Base-by-base conservation (phyloP, 2,113 vertebrate genomes). In the Ailurus styani region DNA sequence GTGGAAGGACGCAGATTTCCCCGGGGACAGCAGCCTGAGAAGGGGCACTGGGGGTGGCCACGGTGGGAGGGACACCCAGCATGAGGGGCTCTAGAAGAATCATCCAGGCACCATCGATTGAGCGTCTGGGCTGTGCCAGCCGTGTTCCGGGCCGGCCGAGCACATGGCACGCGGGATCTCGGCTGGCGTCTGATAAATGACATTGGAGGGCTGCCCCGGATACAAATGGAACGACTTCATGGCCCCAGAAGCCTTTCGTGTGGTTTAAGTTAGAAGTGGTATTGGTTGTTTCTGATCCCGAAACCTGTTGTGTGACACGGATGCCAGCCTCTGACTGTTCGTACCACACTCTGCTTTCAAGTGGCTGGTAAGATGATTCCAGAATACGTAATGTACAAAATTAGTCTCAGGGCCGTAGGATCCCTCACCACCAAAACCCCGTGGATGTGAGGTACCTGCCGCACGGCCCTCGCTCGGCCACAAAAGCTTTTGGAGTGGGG, bases 181-280 rank as follows among this genome's bases (percentile, higher is more conserved):
- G 1, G 7, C 2, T 0, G 3, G 42, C 37, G 40, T 5, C 77
- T 40, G 87, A 23, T 37, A 86, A 54, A 45, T 62, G 93, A 87
- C 81, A 5, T 15, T 62, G 47, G 77, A 83, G 54, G 9, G 21
- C 93, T 82, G 95, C 84, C 97, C 91, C 73, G 6, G 12, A 7
- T 14, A 21, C 88, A 91, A 37, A 55, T 42, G 93, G 93, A 96
- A 78, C 31, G 4, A 10, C 86, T 88, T 75, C 60, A 17, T 20
- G n/a, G 88, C 93, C 70, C 37, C 91, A 3, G 5, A 34, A 15
- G 6, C 64, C 89, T 97, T 87, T 73, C 2, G n/a, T 93, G 97
- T 96, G 97, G 94, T 91, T 75, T 68, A 18, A 78, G 83, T 97
- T 34, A 98, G 97, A 96, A 90, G 90, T 77, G 96, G 95, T 84